Base-by-base conservation (phyloP, 2,888 invertebrate genomes). In the Vandiemenella viatica region DNA sequence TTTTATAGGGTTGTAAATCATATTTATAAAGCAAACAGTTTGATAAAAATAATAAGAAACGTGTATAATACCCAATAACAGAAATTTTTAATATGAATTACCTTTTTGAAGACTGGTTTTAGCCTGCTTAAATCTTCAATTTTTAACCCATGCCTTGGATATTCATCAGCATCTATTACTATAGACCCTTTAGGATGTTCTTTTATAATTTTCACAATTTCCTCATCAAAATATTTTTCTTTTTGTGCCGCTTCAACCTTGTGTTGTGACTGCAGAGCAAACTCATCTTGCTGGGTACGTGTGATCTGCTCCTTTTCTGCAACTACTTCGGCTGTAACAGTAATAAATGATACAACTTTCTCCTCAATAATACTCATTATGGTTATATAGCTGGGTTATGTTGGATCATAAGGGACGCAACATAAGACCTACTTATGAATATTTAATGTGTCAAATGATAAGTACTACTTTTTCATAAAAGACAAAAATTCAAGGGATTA, bases 211-310 rank as follows among this genome's bases (percentile, higher is more conserved):
- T 80, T 72, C 38, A 81, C 73, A 50, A 87, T 83, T 72, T 89
- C 88, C 40, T 76, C 71, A 2, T 70, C 63, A 60, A 88, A 87
- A 57, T 71, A 65, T 0, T 80, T 80, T 52, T 68, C 69, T 45
- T 70, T 65, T 56, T 77, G 74, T 1, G 87, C 81, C 13, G 58
- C 60, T 56, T 75, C 75, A 26, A 77, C 73, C 60, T 75, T 77
- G 42, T 69, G 66, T 60, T 89, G 88, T 3, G 86, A 87, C 44
- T 67, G 61, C 1, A 71, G 64, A 0, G 88, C 82, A 64, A 72
- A 80, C 20, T 68, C 62, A 60, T 89, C 89, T 64, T 89, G 88
- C 8, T 76, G 75, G 61, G 73, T 70, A 51, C 86, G 70, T 10
- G 72, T 70, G 38, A 89, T 71, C 13, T 67, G 66, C 63, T 74